Evolutionary conservation across 2,797 vertebrate genomes (phyloP).

Genomic region (Rhodeus uyekii): DNA sequence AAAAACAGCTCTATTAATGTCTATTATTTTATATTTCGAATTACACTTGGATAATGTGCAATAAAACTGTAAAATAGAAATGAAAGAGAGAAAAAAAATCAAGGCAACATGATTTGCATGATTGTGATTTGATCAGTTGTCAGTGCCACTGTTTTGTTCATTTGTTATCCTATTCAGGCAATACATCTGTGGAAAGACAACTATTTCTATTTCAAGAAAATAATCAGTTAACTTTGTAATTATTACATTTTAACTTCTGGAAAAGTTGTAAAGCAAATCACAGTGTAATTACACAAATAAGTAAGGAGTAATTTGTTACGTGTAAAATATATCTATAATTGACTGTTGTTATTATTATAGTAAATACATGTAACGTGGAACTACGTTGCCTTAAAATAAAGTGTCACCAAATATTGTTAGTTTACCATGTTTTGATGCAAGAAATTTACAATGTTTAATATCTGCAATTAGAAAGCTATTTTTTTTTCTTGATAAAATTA

Average conservation of each 20-base stretch:
- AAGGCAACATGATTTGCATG: too few relatives aligned
- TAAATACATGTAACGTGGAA: neutral
- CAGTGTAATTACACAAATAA: neutral
- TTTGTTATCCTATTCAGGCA: neutral
- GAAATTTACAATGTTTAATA: neutral
- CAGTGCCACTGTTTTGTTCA: neutral
- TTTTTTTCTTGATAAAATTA: neutral
- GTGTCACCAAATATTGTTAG: neutral
- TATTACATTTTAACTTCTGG: neutral
- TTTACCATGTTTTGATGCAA: neutral
- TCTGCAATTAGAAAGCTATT: neutral
- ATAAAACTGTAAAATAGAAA: neutral
- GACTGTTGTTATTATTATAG: neutral
- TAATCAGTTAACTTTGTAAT: neutral
- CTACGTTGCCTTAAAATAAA: neutral
- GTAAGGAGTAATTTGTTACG: too few relatives aligned
- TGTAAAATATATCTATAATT: too few relatives aligned
- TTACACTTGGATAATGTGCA: neutral
- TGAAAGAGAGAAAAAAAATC: fast-evolving
- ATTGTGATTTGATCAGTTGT: neutral
- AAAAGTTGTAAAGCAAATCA: neutral
- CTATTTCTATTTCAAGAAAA: neutral
- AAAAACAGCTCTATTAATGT: neutral
- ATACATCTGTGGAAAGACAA: neutral
- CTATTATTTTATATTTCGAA: neutral